These are phyloP conservation scores for Lynx canadensis DNA, from an alignment of 2,113 vertebrate genomes.

Conservation along the genomic window DNA sequence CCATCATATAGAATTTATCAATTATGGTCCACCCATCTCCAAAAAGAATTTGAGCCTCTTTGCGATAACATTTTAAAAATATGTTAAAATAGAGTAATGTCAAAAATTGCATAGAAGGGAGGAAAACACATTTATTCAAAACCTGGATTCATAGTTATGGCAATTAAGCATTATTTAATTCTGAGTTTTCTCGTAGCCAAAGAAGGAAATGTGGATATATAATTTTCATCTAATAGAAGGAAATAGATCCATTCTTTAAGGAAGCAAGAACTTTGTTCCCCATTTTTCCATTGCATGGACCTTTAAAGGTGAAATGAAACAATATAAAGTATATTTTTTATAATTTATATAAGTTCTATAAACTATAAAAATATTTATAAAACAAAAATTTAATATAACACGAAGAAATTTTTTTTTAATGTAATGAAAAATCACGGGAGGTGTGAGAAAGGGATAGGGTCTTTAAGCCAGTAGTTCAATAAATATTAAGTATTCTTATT, in stretches of 20 bases:
- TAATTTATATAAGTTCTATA: too few species aligned
- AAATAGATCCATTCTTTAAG: neutral
- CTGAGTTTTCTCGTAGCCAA: neutral
- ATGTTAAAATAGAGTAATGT: neutral
- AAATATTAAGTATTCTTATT: neutral
- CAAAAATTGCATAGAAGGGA: neutral
- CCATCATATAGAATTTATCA: neutral
- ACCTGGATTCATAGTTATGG: neutral
- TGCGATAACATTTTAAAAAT: neutral
- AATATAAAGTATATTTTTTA: too few species aligned
- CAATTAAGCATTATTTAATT: neutral
- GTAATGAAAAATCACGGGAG: neutral
- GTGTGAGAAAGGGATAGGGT: neutral
- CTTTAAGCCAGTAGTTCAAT: neutral
- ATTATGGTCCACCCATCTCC: neutral
- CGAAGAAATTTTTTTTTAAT: neutral
- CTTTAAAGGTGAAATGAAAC: neutral
- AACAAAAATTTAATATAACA: neutral
- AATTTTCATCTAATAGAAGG: neutral
- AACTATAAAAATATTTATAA: too few species aligned
- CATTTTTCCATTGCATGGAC: neutral
- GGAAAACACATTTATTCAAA: neutral
- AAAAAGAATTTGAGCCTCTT: constrained; percentile 30
- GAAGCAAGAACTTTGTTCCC: neutral
- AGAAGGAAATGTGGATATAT: neutral